Conservation (phyloP, 2,888 invertebrate species). For the Lumbricus terrestris region DNA sequence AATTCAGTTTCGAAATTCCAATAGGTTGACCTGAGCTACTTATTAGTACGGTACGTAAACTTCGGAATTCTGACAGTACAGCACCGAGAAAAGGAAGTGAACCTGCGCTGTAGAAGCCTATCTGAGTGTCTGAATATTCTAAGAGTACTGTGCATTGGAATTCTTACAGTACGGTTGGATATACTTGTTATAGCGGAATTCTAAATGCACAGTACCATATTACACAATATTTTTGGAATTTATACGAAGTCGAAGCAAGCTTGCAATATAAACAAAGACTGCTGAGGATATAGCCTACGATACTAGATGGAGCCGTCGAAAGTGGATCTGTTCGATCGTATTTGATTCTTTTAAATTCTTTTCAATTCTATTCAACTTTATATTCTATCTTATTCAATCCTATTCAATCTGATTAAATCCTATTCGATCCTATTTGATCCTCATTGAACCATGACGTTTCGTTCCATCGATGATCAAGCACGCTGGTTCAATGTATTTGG, state of each 20-base stretch:
- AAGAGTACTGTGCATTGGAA: too few relatives aligned
- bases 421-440: neutral
- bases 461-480: neutral
- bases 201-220: neutral
- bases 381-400: neutral
- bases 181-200: neutral
- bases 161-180: too few relatives aligned
- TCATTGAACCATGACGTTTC: constrained; percentile 3
- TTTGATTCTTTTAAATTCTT: neutral
- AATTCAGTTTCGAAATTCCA: too few relatives aligned
- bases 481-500: neutral
- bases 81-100: too few relatives aligned
- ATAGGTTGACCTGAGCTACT: too few relatives aligned
- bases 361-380: neutral
- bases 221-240: too few relatives aligned
- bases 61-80: too few relatives aligned
- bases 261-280: neutral
- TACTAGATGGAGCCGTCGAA: too few relatives aligned
- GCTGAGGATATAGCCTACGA: too few relatives aligned
- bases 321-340: neutral
- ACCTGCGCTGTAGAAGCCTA: too few relatives aligned
- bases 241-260: neutral
- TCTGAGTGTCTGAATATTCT: too few relatives aligned
- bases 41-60: too few relatives aligned
- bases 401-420: neutral